Base-by-base conservation (phyloP, 2,888 invertebrate species). In the Tryphoninae sp. region DNA sequence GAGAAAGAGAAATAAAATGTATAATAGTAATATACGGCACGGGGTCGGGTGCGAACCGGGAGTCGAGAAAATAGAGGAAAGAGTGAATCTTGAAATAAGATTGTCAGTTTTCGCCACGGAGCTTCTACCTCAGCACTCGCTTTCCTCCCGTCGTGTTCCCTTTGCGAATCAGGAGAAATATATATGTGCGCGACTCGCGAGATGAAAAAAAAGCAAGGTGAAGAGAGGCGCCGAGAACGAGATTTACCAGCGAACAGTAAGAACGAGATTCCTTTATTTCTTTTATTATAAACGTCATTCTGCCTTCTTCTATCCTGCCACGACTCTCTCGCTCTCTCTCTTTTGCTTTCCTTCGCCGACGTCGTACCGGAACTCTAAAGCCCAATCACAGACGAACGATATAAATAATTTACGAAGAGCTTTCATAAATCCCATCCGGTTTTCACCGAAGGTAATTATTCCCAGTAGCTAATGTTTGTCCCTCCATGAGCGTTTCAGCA, bases 21-120 rank as follows among this genome's bases (percentile, higher is more conserved):
- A 33, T 53, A 71, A 62, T 26, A 67, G 33, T 40, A 73, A 23
- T 45, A 61, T 72, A 40, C 16, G 59, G 51, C 23, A 55, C 62
- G 45, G 49, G 53, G 64, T 16, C 61, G 6, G 40, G 51, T 2
- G 16, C 16, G 61, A 61, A 49, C 13, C 55, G 22, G 9, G 49
- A 62, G 74, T n/a, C 8, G 68, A 40, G 64, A 58, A 69, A 76
- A 77, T 76, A 62, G 68, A 59, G 68, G 61, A 71, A 72, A 51
- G 74, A 81, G 78, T 79, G 83, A 84, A 84, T 83, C 77, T 71
- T 74, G 74, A 78, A 84, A 80, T 80, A 83, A 80, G 84, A 86
- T 84, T 84, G 84, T 86, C 84, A 83, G 85, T 79, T 62, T 81
- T 77, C 72, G 49, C 26, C 64, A 58, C 77, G 64, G 64, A 78